A percentile compares a stretch with the other conserved stretches of the same genome.
These are phyloP conservation scores for Petrolisthes manimaculis DNA, from an alignment of 2,888 invertebrate species.

Conservation along the genomic window DNA sequence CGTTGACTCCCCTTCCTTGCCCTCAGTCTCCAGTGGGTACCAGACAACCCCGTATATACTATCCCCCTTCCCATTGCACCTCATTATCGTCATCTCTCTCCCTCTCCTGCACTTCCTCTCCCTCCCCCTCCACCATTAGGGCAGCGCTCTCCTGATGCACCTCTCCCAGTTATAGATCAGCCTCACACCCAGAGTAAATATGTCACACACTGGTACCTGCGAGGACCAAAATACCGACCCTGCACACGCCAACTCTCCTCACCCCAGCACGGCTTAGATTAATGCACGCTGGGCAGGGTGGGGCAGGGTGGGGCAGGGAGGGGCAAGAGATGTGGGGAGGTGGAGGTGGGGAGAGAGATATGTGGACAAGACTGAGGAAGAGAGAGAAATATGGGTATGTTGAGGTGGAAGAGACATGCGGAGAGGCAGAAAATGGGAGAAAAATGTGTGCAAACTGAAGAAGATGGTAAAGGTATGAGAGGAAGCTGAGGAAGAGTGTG, in stretches of 20 bases:
- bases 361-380: background rate
- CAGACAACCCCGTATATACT: too few species aligned
- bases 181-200: slow-evolving; percentile 19
- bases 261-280: background rate
- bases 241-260: slow-evolving; percentile 9
- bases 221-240: slow-evolving; percentile 4
- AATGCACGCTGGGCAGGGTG: background rate
- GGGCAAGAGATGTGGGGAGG: background rate
- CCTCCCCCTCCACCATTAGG: background rate
- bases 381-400: too few species aligned
- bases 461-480: too few species aligned
- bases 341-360: background rate
- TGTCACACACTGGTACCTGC: slow-evolving; percentile 16
- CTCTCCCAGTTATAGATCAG: slow-evolving; percentile 7
- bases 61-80: background rate
- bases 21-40: too few species aligned
- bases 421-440: background rate
- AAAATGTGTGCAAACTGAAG: background rate
- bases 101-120: slow-evolving; percentile 2
- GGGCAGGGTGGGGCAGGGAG: background rate
- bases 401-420: background rate
- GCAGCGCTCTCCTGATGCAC: background rate
- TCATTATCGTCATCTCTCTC: background rate
- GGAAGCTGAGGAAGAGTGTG: background rate
- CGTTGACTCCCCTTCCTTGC: too few species aligned